Conservation (phyloP, 2,888 invertebrate species). For the Micoletzkya japonica region DNA sequence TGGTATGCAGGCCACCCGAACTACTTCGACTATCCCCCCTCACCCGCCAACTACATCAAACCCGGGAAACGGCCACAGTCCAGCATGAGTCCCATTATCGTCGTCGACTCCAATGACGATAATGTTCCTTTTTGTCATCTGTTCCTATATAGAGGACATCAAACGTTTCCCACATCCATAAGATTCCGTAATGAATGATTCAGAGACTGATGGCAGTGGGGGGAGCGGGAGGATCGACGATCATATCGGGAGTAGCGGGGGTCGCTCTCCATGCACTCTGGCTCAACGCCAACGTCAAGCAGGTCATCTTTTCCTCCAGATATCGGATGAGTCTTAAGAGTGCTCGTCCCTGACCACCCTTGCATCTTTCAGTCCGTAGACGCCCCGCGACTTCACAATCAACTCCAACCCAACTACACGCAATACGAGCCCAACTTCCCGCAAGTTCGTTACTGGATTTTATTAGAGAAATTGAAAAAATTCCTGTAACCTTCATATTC, state of each 20-base stretch:
- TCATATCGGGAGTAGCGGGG: slow-evolving; percentile 59
- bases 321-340: neutral
- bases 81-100: slow-evolving; percentile 84
- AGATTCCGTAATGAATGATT: too few relatives aligned
- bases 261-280: slow-evolving; percentile 31
- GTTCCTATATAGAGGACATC: too few relatives aligned
- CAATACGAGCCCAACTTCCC: slow-evolving; percentile 49
- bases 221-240: slow-evolving; percentile 60
- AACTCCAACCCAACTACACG: slow-evolving; percentile 64
- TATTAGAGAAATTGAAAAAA: neutral
- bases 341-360: too few relatives aligned
- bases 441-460: slow-evolving; percentile 25
- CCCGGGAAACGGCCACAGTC: slow-evolving; percentile 84
- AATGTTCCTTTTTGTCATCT: too few relatives aligned
- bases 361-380: slow-evolving; percentile 75
- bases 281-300: slow-evolving; percentile 11
- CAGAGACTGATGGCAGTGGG: slow-evolving; percentile 53
- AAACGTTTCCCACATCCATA: too few relatives aligned
- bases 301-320: neutral
- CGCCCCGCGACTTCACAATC: slow-evolving; percentile 81
- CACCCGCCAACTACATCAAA: slow-evolving; percentile 80
- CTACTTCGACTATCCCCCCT: slow-evolving; percentile 70
- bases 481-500: neutral
- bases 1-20: slow-evolving; percentile 54
- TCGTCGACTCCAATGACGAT: slow-evolving; percentile 78